These are phyloP conservation scores for Hestina assimilis DNA, from an alignment of 1,140 invertebrate species.

Conservation along the genomic window DNA sequence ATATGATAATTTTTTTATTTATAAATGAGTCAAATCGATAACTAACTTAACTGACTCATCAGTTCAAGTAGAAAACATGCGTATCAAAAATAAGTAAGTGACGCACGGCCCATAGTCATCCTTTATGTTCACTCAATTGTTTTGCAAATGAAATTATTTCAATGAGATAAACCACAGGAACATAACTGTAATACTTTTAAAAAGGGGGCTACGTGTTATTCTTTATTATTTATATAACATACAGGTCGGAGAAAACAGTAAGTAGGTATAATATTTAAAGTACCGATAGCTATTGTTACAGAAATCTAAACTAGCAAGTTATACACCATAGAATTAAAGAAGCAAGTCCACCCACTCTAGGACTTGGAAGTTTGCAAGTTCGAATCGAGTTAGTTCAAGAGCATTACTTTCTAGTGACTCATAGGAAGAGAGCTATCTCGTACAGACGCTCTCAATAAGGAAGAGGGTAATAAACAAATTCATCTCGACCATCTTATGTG, in stretches of 20 bases:
- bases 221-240: too few species aligned
- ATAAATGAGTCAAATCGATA: conserved; percentile 57
- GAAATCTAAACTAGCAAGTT: conserved; percentile 1
- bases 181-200: too few species aligned
- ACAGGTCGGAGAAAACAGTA: too few species aligned
- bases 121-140: conserved; percentile 29
- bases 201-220: too few species aligned
- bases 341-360: conserved; percentile 57
- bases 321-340: conserved; percentile 25
- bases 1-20: conserved; percentile 27
- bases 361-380: conserved; percentile 44
- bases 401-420: conserved; percentile 76
- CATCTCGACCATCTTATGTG: conserved; percentile 75
- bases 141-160: conserved; percentile 26
- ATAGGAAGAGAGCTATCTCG: conserved; percentile 76
- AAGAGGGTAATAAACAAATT: conserved; percentile 78
- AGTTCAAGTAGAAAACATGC: conserved; percentile 40
- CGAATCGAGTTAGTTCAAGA: conserved; percentile 62
- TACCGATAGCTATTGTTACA: too few species aligned
- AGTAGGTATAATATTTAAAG: too few species aligned
- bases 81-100: conserved; percentile 50
- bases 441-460: conserved; percentile 77
- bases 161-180: not conserved
- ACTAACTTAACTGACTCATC: conserved; percentile 58
- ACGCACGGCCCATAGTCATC: conserved; percentile 43